Evolutionary conservation across 2,113 vertebrate species (phyloP).

Genomic region (Gopherus flavomarginatus): DNA sequence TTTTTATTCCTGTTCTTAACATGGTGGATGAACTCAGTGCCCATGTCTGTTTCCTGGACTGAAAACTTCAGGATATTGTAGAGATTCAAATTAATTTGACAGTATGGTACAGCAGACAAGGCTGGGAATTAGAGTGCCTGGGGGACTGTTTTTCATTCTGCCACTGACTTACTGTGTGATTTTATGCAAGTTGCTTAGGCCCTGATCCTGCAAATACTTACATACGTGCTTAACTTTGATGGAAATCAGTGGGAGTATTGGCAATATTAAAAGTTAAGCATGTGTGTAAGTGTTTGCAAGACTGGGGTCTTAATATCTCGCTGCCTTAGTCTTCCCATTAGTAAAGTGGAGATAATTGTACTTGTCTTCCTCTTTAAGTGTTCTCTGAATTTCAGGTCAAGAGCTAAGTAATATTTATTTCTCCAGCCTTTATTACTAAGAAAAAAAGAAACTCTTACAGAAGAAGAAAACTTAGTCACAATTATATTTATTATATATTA

Average conservation of each 20-base stretch:
- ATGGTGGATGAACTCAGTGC: neutral
- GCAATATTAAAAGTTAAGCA: neutral
- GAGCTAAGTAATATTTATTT: neutral
- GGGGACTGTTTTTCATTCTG: neutral
- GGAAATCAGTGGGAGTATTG: neutral
- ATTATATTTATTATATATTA: neutral
- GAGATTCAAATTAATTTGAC: constrained; percentile 10
- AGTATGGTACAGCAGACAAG: neutral
- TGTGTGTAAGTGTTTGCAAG: neutral
- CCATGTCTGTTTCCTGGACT: constrained; percentile 17
- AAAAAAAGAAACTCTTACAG: neutral
- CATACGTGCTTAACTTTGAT: neutral
- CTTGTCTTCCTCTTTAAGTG: neutral
- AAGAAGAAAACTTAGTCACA: neutral
- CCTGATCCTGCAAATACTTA: neutral
- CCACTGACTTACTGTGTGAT: neutral
- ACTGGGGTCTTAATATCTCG: neutral
- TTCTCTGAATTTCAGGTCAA: neutral
- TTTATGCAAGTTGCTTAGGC: neutral
- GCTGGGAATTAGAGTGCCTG: neutral
- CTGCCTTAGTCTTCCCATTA: neutral
- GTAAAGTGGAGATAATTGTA: neutral
- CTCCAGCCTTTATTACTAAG: neutral
- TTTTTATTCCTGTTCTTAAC: constrained; percentile 6
- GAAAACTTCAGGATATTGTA: neutral